These are phyloP conservation scores for Cyaniris semiargus DNA, from an alignment of 2,888 invertebrate species.

Conservation along the genomic window DNA sequence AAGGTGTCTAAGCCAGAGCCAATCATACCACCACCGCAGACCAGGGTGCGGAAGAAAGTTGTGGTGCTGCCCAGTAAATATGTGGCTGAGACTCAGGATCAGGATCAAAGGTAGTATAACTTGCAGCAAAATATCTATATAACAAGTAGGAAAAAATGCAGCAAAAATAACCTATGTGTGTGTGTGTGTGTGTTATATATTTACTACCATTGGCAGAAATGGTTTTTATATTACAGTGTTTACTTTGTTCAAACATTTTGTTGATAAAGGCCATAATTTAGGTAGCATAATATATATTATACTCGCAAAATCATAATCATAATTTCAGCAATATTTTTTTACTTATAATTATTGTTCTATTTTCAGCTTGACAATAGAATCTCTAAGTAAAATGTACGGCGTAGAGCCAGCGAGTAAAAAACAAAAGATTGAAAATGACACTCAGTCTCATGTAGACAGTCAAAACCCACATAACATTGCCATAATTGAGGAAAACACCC, in stretches of 20 bases:
- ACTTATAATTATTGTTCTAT: slow-evolving; percentile 32
- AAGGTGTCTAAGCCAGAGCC: slow-evolving; percentile 55
- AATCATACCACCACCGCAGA: slow-evolving; percentile 52
- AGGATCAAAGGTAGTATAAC: slow-evolving; percentile 55
- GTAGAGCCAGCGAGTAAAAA: slow-evolving; percentile 61
- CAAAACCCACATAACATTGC: slow-evolving; percentile 49
- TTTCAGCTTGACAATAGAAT: slow-evolving; percentile 71
- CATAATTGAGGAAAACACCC: slow-evolving; percentile 46
- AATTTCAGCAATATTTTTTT: neutral
- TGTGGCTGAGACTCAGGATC: slow-evolving; percentile 66
- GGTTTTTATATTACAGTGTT: neutral
- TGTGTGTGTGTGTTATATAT: too few relatives aligned
- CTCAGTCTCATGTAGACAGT: slow-evolving; percentile 41
- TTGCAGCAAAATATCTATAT: neutral
- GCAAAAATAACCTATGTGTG: too few relatives aligned
- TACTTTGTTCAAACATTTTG: neutral
- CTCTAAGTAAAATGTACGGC: slow-evolving; percentile 70
- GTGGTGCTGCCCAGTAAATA: slow-evolving; percentile 62
- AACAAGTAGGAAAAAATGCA: too few relatives aligned
- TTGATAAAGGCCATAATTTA: neutral
- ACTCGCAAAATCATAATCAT: neutral
- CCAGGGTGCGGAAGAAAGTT: slow-evolving; percentile 57
- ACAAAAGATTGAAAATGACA: slow-evolving; percentile 51
- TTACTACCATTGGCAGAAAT: too few relatives aligned
- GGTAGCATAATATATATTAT: neutral